Evolutionary conservation across 2,888 invertebrate species (phyloP).

Genomic region (Heliconius hortense): DNA sequence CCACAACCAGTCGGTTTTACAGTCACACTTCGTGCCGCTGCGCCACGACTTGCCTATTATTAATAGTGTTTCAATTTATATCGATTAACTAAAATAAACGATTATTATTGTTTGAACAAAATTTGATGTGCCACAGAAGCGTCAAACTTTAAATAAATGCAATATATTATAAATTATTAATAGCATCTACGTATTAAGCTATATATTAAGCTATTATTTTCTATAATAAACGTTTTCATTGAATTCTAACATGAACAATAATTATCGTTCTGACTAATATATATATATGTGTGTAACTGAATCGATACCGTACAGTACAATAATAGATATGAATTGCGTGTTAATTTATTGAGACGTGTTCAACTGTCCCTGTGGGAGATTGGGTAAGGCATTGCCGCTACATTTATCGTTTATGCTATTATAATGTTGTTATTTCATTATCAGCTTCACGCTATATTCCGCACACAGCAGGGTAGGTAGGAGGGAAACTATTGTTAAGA

Average conservation of each 20-base stretch:
- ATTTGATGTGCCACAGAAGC: too few relatives aligned
- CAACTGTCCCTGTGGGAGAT: constrained; percentile 42
- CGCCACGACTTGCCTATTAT: too few relatives aligned
- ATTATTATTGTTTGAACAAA: too few relatives aligned
- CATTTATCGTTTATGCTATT: constrained; percentile 41
- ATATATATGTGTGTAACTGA: neutral
- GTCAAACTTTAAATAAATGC: neutral
- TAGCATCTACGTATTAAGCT: neutral
- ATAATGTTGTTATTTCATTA: constrained; percentile 19
- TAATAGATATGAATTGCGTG: constrained; percentile 44
- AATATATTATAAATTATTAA: neutral
- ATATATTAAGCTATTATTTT: neutral
- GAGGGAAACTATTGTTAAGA: too few relatives aligned
- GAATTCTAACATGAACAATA: neutral
- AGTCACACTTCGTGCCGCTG: too few relatives aligned
- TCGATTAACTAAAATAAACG: too few relatives aligned
- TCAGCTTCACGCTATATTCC: neutral
- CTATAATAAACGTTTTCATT: neutral
- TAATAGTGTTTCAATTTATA: too few relatives aligned
- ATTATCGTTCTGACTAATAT: constrained; percentile 1
- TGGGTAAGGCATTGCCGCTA: constrained; percentile 43
- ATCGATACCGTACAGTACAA: constrained; percentile 22
- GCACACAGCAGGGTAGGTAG: too few relatives aligned
- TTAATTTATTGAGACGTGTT: constrained; percentile 50
- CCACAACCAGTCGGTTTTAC: too few relatives aligned